These are phyloP conservation scores for Tachina grossa DNA, from an alignment of 2,888 invertebrate genomes.

Conservation along the genomic window DNA sequence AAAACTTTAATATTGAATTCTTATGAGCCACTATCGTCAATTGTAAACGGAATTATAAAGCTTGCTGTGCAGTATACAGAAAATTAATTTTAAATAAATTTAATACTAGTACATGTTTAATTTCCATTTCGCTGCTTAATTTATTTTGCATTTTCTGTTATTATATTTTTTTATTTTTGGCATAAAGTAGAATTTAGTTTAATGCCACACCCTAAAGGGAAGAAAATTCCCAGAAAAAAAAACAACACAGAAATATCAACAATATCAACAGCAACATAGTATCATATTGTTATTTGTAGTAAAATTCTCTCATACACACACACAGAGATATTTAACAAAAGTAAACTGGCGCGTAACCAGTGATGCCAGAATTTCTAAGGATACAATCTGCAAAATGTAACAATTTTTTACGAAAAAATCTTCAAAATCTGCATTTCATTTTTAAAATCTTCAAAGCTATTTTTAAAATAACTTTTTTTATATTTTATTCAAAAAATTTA, in stretches of 20 bases:
- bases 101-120: conserved; percentile 47
- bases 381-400: too few species aligned
- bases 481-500: too few species aligned
- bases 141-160: conserved; percentile 25
- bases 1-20: background rate
- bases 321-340: conserved; percentile 14
- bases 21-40: background rate
- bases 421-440: too few species aligned
- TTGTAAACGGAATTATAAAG: background rate
- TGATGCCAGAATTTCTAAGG: too few species aligned
- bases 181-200: conserved; percentile 49
- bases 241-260: conserved; percentile 12
- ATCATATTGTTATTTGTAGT: conserved; percentile 30
- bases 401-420: too few species aligned
- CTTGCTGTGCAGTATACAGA: background rate
- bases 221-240: conserved; percentile 27
- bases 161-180: conserved; percentile 26
- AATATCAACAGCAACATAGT: conserved; percentile 28
- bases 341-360: conserved; percentile 39
- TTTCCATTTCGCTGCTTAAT: conserved; percentile 44
- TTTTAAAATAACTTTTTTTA: too few species aligned
- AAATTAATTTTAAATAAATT: conserved; percentile 38
- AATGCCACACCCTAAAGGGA: conserved; percentile 57
- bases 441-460: too few species aligned
- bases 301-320: background rate